Base-by-base conservation (phyloP, 1,140 invertebrate species). In the Aphis craccivora region DNA sequence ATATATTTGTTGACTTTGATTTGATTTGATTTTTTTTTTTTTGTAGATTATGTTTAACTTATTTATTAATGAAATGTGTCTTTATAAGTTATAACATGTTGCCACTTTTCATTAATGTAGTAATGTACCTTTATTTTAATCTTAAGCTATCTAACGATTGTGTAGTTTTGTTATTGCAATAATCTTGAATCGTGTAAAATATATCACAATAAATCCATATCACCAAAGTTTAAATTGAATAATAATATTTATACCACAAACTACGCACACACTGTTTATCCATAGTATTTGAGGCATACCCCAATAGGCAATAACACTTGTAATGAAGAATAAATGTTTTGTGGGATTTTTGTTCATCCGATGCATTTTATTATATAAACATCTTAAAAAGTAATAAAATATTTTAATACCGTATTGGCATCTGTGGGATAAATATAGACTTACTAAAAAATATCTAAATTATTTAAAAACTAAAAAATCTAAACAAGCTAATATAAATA, bases 341-440 rank as follows among this genome's bases (percentile, higher is more conserved):
- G 6, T 87, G 40, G 11, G 25, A 87, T n/a, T 20, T 48, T 86
- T 7, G 37, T 45, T 87, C 23, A 87, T n/a, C n/a, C 30, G 11
- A n/a, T 87, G 14, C 18, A n/a, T 87, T 48, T 87, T 48, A n/a
- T 87, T 48, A 20, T 48, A 30, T 87, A 45, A 87, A 87, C 84
- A 87, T 48, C 25, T 87, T 45, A 87, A 48, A 87, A 87, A 48
- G 30, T 30, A 87, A 48, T 48, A 87, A 87, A 43, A 87, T 35
- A 43, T 25, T 86, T 86, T 40, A 43, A 86, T 40, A 30, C 40
- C 5, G n/a, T n/a, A 22, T 88, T 35, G 45, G 86, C 45, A 88
- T 88, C 86, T 88, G 45, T 51, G 45, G 3, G 43, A 88, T 88
- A 88, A 48, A 88, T 88, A 88, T 88, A 88, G 18, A 43, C 5